phyloP scores from a whole-genome alignment of 2,113 vertebrate species.

The Chionis minor region DNA sequence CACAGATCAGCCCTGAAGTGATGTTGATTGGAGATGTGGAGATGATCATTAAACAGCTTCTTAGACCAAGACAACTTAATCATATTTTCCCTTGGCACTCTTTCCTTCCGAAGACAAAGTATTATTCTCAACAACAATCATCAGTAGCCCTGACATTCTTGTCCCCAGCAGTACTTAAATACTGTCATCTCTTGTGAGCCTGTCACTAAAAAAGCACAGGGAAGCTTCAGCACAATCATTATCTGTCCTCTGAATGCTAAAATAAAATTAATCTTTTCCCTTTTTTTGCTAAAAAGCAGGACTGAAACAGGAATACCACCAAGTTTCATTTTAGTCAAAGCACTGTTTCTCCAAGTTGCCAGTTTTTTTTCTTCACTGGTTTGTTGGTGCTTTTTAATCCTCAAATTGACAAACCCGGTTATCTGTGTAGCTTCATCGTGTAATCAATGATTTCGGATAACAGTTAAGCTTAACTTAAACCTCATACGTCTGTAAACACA shows the following conservation, averaged over 20 bases:
- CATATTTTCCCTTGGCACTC: not conserved
- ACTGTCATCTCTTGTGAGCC: not conserved
- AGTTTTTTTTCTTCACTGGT: not conserved
- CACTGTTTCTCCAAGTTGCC: not conserved
- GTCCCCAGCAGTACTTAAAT: not conserved
- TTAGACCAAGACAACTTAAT: not conserved
- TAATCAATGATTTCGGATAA: not conserved
- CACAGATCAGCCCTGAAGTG: not conserved
- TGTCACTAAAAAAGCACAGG: not conserved
- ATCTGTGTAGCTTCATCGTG: not conserved
- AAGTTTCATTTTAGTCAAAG: not conserved
- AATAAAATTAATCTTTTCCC: not conserved
- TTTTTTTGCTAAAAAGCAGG: not conserved
- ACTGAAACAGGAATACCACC: not conserved
- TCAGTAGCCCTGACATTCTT: not conserved
- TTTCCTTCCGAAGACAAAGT: not conserved
- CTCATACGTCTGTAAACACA: not conserved
- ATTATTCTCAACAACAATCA: not conserved
- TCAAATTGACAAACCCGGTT: not conserved
- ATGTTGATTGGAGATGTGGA: not conserved
- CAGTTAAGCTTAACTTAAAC: not conserved
- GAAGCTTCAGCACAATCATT: not conserved
- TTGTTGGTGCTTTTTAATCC: not conserved
- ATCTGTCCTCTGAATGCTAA: not conserved
- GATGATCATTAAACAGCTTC: not conserved